Evolutionary conservation across 2,797 vertebrate genomes (phyloP), one percentile per base, ranked within the genome.

Genomic region (Enteromius mattozi): DNA sequence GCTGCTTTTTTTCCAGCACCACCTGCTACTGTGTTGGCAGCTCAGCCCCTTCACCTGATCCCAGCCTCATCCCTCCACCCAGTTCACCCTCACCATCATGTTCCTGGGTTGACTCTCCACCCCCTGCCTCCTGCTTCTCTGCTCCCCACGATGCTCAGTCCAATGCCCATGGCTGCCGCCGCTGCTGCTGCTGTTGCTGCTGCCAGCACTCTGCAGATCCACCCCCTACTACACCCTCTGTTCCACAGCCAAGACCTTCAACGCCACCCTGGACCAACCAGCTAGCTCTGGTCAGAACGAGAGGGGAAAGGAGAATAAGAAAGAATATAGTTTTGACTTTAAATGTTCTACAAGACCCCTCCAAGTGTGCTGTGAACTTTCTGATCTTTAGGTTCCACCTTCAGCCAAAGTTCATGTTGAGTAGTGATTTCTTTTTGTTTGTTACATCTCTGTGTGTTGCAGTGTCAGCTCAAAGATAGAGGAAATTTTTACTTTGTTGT

Each of bases 11-110:
- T 97, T 78, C 95, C 96, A 8, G 81, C 94, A 8, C 96, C 96
- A 30, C 92, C 96, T 21, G 90, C 96, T 56, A 91, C 97, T 35
- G 84, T 95, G 74, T 90, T 99, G 78, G 80, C 94, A 3, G 93
- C 93, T 27, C 94, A 92, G 3, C 92, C 97, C 1, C 59, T 98
- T 87, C 95, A 96, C 80, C 89, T 99, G 24, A 89, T 99, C 71
- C 93, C 97, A 1, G 88, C 94, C 0, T 59, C 92, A 56, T 85
- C 1, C 87, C 93, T 95, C 92, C 42, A 89, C 92, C 9, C 86
- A 93, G n/a, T 93, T 91, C 0, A 87, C 96, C 84, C 91, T n/a
- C 92, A 95, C 51, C 94, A 94, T 2, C 79, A 92, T 94, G 88
- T 93, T 90, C 13, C 92, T 92, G 81, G 83, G 21, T 74, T 89